Percentiles rank a stretch among this genome's conserved stretches.
Conservation (phyloP, 2,888 invertebrate genomes). For the Drosophila pseudotakahashii region DNA sequence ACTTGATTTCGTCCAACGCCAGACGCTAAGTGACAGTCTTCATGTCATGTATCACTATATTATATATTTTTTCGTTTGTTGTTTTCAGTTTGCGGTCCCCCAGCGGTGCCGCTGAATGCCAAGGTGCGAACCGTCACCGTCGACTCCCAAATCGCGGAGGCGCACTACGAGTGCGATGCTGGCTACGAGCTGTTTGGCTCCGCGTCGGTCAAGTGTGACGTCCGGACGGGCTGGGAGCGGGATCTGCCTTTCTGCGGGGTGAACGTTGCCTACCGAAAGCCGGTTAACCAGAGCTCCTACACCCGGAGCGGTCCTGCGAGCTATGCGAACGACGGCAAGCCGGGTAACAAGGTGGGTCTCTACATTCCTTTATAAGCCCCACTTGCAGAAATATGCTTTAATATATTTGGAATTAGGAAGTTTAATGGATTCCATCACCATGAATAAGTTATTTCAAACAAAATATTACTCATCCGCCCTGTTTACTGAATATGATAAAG, state of each 20-base stretch:
- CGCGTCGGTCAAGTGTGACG: constrained; percentile 88
- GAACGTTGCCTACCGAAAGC: constrained; percentile 93
- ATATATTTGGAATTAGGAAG: no score
- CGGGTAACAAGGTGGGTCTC: constrained; percentile 86
- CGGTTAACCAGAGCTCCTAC: constrained; percentile 95
- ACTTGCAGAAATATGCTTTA: no score
- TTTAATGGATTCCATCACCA: no score
- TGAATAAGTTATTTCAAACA: no score
- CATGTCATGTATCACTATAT: background rate
- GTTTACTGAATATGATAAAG: no score
- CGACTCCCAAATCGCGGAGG: constrained; percentile 85
- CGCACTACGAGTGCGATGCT: constrained; percentile 93
- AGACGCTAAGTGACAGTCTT: background rate
- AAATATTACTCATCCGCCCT: no score
- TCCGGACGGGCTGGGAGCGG: constrained; percentile 91
- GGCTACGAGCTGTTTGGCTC: constrained; percentile 95
- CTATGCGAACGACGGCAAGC: constrained; percentile 95
- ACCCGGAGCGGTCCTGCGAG: constrained; percentile 92
- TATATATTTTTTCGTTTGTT: constrained; percentile 3
- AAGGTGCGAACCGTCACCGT: constrained; percentile 85
- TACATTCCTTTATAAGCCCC: no score
- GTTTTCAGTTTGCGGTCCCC: constrained; percentile 89
- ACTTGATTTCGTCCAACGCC: background rate
- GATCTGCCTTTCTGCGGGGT: constrained; percentile 95
- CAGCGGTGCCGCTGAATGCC: constrained; percentile 93